Conservation (phyloP, 2,113 vertebrate species). For the Ursus arctos region DNA sequence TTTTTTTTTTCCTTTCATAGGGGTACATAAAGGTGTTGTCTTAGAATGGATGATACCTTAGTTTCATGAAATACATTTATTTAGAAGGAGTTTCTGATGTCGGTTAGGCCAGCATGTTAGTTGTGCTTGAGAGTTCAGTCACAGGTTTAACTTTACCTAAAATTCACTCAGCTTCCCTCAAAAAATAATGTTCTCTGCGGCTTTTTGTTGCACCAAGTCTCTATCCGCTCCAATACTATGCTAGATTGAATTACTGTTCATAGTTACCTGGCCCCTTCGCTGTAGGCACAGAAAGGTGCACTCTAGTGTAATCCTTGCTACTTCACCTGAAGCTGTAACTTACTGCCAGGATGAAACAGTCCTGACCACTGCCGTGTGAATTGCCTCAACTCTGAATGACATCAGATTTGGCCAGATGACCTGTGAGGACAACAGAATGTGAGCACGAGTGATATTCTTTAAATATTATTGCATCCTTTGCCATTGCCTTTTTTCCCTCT, state of each 20-base stretch:
- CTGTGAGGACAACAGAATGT: neutral
- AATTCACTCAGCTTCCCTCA: neutral
- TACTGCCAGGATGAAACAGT: too few species aligned
- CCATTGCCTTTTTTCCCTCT: neutral
- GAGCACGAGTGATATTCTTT: neutral
- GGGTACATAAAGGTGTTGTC: neutral
- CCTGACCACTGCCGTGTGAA: neutral
- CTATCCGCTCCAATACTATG: neutral
- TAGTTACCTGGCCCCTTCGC: neutral
- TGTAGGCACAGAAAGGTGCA: neutral
- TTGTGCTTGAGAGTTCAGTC: neutral
- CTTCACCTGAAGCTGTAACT: neutral
- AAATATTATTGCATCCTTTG: neutral
- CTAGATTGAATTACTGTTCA: neutral
- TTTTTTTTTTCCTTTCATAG: neutral
- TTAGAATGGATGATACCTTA: neutral
- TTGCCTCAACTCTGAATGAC: neutral
- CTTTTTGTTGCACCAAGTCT: neutral
- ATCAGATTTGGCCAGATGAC: neutral
- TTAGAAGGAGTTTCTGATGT: neutral
- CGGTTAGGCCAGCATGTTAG: neutral
- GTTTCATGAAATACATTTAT: neutral
- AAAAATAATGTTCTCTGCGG: neutral
- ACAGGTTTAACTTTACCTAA: neutral
- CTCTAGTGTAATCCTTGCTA: neutral